Evolutionary conservation across 1,140 invertebrate genomes (phyloP), one percentile per base, ranked within the genome.

Genomic region (Vollenhovia emeryi): DNA sequence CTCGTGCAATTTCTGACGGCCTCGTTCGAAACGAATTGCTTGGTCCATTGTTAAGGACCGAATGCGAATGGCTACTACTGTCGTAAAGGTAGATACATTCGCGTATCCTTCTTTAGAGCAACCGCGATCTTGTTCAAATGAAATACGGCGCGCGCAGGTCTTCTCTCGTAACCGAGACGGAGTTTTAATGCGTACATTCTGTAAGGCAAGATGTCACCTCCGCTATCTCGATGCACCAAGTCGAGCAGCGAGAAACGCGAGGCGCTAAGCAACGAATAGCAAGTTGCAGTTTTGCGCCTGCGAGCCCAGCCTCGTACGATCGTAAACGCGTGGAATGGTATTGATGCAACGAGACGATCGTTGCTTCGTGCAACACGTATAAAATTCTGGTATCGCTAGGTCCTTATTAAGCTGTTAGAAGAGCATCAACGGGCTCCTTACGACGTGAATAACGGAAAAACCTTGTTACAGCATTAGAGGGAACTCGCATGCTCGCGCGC

Each of bases 171-270:
- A 36, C n/a, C 18, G 8, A 48, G 50, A 66, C 68, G 68, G 60
- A 50, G 66, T 68, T 60, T 62, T 79, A 74, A 87, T 74, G 87
- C 50, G 24, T 68, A 36, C 68, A 78, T 87, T 73, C 64, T 43
- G 8, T n/a, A 33, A 50, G 68, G 52, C 62, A 52, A 59, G 57
- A 68, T 76, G 80, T 74, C 74, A 30, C 64, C 33, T n/a, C 57
- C 33, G 7, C 36, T 78, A 66, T 85, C 84, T 85, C 64, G 82
- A 85, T 88, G 79, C 43, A 59, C 80, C 50, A 74, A 74, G 83
- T 76, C 73, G 33, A 48, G 27, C 50, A 59, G 60, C 86, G 79
- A 85, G 68, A 50, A 68, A 60, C 36, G 40, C n/a, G 59, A 78
- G 64, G 75, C 43, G 52, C 66, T 59, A 82, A 79, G 18, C 78